Evolutionary conservation across 2,113 vertebrate species (phyloP).

Genomic region (Telmatochromis sp.): DNA sequence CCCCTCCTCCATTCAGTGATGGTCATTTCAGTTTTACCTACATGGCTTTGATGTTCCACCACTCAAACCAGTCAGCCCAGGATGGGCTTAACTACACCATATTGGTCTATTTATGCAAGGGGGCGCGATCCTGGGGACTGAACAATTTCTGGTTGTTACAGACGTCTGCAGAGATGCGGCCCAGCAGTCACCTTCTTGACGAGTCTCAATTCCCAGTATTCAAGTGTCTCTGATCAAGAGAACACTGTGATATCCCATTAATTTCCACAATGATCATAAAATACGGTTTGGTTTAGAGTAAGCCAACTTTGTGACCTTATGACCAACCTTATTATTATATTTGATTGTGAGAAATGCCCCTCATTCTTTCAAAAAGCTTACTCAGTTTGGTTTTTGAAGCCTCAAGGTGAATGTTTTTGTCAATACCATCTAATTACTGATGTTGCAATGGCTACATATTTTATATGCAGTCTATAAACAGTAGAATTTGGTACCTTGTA

Average conservation of each 20-base stretch:
- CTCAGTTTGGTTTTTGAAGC: not conserved
- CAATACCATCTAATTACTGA: not conserved
- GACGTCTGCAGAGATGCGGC: not conserved
- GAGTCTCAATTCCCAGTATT: not conserved
- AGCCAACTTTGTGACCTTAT: not conserved
- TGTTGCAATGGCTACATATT: not conserved
- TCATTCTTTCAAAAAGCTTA: not conserved
- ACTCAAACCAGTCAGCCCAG: not conserved
- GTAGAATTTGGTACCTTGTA: not conserved
- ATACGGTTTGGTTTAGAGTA: not conserved
- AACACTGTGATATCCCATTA: not conserved
- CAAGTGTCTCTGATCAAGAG: not conserved
- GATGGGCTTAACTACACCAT: not conserved
- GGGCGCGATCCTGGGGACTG: not conserved
- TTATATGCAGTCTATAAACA: not conserved
- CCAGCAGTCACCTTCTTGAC: not conserved
- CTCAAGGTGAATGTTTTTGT: not conserved
- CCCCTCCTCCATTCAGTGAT: not conserved
- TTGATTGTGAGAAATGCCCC: not conserved
- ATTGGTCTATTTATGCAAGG: not conserved
- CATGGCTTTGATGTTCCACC: not conserved
- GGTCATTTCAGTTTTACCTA: not conserved
- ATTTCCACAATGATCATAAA: not conserved
- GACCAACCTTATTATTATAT: not conserved
- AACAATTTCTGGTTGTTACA: not conserved